phyloP scores from a whole-genome alignment of 1,140 invertebrate species.

The Pseudoatta argentina region DNA sequence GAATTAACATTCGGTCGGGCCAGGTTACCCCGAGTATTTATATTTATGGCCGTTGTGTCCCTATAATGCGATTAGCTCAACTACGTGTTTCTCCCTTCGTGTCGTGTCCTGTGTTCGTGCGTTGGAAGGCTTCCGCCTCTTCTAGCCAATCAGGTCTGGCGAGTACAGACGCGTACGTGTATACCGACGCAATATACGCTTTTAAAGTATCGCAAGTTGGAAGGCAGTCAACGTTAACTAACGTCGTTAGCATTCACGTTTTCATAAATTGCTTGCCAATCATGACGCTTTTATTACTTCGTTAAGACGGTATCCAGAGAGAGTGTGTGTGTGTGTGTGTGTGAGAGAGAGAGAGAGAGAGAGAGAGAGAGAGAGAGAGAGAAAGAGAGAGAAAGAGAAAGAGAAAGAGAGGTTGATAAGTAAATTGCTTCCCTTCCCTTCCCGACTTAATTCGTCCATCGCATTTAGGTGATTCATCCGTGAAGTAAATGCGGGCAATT shows the following conservation, averaged over 20 bases:
- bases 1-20: slow-evolving; percentile 80
- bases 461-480: not conserved
- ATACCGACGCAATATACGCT: slow-evolving; percentile 1
- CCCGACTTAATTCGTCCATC: slow-evolving; percentile 23
- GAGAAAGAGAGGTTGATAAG: slow-evolving; percentile 1
- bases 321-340: not conserved
- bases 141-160: slow-evolving; percentile 50
- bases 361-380: too few species aligned
- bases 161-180: slow-evolving; percentile 8
- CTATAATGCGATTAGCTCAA: slow-evolving; percentile 61
- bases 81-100: slow-evolving; percentile 56
- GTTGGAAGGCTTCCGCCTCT: slow-evolving; percentile 55
- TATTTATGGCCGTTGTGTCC: slow-evolving; percentile 73
- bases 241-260: slow-evolving; percentile 33
- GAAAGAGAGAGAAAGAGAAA: too few species aligned
- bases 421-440: slow-evolving; percentile 15
- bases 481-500: not conserved
- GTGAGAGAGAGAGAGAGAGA: too few species aligned
- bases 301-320: slow-evolving; percentile 19
- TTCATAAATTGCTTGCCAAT: slow-evolving; percentile 52
- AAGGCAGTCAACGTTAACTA: slow-evolving; percentile 24
- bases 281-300: slow-evolving; percentile 40
- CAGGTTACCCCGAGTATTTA: slow-evolving; percentile 73
- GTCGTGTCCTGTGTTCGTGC: slow-evolving; percentile 47
- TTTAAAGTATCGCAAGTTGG: slow-evolving; percentile 47